Evolutionary conservation across 1,140 invertebrate species (phyloP), one percentile per base, ranked within the genome.

Genomic region (Aphelenchoides besseyi): DNA sequence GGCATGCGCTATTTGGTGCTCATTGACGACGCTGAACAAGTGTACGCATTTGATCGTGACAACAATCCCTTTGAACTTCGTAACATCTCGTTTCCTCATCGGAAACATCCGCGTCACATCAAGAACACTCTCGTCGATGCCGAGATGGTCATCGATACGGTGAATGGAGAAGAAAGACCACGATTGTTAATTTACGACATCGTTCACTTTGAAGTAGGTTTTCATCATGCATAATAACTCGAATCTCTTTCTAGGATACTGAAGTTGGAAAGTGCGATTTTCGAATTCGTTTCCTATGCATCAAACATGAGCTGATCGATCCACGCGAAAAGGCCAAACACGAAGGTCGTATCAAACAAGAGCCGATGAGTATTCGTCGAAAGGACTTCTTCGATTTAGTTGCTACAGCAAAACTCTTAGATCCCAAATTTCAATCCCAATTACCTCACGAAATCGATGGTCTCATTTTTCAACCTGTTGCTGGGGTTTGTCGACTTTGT

Each of bases 1-100:
- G 97, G 97, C 29, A 93, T 91, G 16, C 90, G 94, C 89, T 98
- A 97, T 84, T 91, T 99, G 91, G 95, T 98, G 92, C 86, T 97
- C 3, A 95, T 98, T 66, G 89, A 93, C 81, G 90, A 89, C 16
- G 88, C 90, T 78, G 88, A 91, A 76, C 89, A 93, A 82, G 89
- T 97, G 3, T 99, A 91, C 83, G 94, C 97, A 85, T 88, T 97
- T 76, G 97, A 99, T 87, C 88, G 97, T 84, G 93, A 98, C 85
- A 92, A 97, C 85, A 91, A 90, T 77, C 90, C 95, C n/a, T 98
- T 96, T 86, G 88, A 91, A 87, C 91, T 95, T 0, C 86, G 89
- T 18, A 90, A 90, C 61, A 84, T 97, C 1, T 87, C 86, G 59
- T 98, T 98, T 87, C 88, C 90, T 0, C 87, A 90, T 77, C 87